Conservation (phyloP, 1,140 invertebrate genomes). For the Centruroides sculpturatus region DNA sequence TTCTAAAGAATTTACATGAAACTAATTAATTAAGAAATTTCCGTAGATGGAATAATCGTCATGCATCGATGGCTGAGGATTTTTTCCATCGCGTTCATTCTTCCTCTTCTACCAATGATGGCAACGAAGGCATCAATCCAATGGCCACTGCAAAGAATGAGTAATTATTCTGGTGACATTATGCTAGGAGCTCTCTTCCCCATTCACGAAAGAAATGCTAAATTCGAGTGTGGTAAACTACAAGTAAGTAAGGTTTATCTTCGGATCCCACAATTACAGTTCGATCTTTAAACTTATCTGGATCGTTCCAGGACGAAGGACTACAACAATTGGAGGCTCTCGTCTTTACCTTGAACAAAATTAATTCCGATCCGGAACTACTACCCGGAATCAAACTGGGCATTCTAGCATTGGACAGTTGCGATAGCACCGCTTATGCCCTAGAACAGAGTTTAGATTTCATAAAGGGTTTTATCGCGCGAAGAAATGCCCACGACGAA, state of each 20-base stretch:
- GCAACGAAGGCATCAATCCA: background rate
- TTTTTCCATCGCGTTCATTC: no score
- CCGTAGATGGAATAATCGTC: no score
- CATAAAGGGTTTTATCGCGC: slow-evolving; percentile 40
- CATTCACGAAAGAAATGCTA: slow-evolving; percentile 32
- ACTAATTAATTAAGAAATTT: no score
- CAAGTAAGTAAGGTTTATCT: slow-evolving; percentile 25
- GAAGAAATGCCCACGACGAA: slow-evolving; percentile 30
- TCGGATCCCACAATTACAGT: no score
- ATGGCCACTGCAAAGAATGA: slow-evolving; percentile 19
- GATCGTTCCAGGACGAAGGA: slow-evolving; percentile 28
- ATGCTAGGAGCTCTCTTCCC: slow-evolving; percentile 40
- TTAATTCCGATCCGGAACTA: slow-evolving; percentile 34
- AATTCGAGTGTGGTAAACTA: slow-evolving; percentile 31
- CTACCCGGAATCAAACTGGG: slow-evolving; percentile 38
- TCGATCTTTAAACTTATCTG: background rate
- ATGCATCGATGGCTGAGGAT: no score
- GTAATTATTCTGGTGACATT: slow-evolving; percentile 35
- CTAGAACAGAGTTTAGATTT: slow-evolving; percentile 39
- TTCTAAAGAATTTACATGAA: no score
- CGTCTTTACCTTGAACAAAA: slow-evolving; percentile 36
- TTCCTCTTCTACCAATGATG: no score
- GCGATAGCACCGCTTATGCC: slow-evolving; percentile 35
- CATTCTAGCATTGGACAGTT: slow-evolving; percentile 37
- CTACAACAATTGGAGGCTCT: slow-evolving; percentile 41